Evolutionary conservation across 2,888 invertebrate genomes (phyloP), one percentile per base, ranked within the genome.

Genomic region (Hyposoter didymator): DNA sequence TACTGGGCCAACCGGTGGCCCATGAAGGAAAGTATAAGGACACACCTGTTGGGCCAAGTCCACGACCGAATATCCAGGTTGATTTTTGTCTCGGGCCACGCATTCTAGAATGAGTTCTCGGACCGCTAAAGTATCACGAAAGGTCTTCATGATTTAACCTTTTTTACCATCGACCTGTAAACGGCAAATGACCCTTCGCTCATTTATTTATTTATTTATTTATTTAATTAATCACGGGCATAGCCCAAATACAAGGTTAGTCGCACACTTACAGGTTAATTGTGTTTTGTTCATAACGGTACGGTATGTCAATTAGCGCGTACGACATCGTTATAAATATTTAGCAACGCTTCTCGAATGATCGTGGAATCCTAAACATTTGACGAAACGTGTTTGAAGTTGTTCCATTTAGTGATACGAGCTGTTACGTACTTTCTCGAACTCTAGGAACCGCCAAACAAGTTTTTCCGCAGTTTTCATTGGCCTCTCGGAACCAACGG

Each of bases 41-140:
- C n/a, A 55, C 39, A 62, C 43, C 28, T 59, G 69, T 49, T 49
- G 66, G 59, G 35, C 73, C 69, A 64, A 5, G 22, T 14, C 49
- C 14, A 17, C 32, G 28, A 49, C 73, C 52, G 32, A 80, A 80
- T 80, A 80, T 85, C 62, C 67, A 82, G 82, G 79, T 80, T 82
- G 66, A 52, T 49, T 79, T 82, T 76, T 62, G 76, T 80, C 83
- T 47, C 49, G 45, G 66, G 82, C 59, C 66, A 55, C 35, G 22
- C 49, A 52, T 64, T 22, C 17, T 17, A 43, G 70, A 82, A 79
- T 59, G 72, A 72, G 72, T n/a, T 62, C 66, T 73, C 79, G 43
- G 28, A 39, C 49, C 79, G 64, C 52, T 82, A 19, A 55, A 35
- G 75, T 75, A 85, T 81, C 59, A 52, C 39, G 14, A n/a, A 22